These are phyloP conservation scores for Lycorma delicatula DNA, from an alignment of 1,140 invertebrate species.

Conservation along the genomic window DNA sequence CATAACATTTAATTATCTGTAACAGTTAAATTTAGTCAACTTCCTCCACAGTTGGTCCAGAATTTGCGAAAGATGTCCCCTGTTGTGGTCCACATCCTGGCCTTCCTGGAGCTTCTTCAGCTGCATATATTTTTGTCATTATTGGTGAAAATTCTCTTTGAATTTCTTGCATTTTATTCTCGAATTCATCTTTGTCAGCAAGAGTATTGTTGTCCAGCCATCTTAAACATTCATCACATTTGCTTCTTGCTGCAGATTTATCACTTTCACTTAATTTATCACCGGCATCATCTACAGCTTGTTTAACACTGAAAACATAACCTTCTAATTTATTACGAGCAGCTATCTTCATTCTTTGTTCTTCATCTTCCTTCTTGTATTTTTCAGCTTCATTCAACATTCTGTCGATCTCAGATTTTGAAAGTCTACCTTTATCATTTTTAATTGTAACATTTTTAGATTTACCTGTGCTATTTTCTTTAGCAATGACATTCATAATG, in stretches of 20 bases:
- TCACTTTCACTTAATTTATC: conserved; percentile 39
- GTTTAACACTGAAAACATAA: conserved; percentile 59
- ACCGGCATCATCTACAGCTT: conserved; percentile 40
- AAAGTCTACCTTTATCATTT: conserved; percentile 45
- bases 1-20: no score
- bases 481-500: conserved; percentile 46
- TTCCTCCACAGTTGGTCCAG: conserved; percentile 19
- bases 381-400: conserved; percentile 59
- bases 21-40: conserved; percentile 13
- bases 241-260: conserved; percentile 33
- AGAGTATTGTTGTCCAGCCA: conserved; percentile 47
- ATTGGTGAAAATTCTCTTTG: conserved; percentile 41
- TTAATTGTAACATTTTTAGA: conserved; percentile 92
- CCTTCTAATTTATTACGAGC: conserved; percentile 59
- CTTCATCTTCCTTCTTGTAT: conserved; percentile 46
- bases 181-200: conserved; percentile 41
- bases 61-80: not conserved
- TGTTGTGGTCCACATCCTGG: not conserved
- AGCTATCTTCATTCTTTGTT: conserved; percentile 45
- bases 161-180: conserved; percentile 39
- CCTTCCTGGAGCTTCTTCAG: not conserved
- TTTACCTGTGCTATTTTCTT: conserved; percentile 43
- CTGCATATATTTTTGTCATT: conserved; percentile 43
- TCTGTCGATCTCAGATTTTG: conserved; percentile 41
- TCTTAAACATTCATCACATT: conserved; percentile 41